These are phyloP conservation scores for Phacellophora camtschatica DNA, from an alignment of 30 jellyfish, hydroid and myxozoan genomes.

Conservation along the genomic window DNA sequence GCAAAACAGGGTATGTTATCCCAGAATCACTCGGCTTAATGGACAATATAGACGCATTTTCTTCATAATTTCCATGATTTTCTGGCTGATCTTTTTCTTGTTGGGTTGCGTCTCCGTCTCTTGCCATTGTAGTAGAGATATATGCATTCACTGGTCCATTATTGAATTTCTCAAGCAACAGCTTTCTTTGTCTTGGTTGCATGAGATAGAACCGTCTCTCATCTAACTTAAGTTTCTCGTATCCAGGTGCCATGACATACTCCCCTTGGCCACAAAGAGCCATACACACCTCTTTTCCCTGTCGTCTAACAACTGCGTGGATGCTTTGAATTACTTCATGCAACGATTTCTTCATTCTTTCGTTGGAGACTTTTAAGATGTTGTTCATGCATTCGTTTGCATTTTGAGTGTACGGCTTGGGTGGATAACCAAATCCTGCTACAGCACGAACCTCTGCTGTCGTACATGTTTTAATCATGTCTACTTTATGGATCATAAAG, in stretches of 20 bases:
- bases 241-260: not conserved
- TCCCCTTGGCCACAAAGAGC: not conserved
- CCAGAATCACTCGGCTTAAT: not conserved
- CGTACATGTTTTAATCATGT: not conserved
- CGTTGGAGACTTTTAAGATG: not conserved
- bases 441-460: conserved; percentile 24
- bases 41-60: not conserved
- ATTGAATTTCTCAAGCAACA: not conserved
- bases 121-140: not conserved
- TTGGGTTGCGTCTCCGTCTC: not conserved
- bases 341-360: not conserved
- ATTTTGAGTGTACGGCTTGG: conserved; percentile 20
- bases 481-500: not conserved
- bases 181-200: not conserved
- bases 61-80: not conserved
- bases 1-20: not conserved
- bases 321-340: not conserved
- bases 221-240: not conserved
- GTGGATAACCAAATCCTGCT: conserved; percentile 8
- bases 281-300: not conserved
- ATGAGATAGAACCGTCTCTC: not conserved
- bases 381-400: conserved; percentile 16
- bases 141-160: not conserved
- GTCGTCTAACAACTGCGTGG: not conserved
- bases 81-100: not conserved